Base-by-base conservation (phyloP, 2,797 vertebrate genomes). In the Chiroxiphia lanceolata region DNA sequence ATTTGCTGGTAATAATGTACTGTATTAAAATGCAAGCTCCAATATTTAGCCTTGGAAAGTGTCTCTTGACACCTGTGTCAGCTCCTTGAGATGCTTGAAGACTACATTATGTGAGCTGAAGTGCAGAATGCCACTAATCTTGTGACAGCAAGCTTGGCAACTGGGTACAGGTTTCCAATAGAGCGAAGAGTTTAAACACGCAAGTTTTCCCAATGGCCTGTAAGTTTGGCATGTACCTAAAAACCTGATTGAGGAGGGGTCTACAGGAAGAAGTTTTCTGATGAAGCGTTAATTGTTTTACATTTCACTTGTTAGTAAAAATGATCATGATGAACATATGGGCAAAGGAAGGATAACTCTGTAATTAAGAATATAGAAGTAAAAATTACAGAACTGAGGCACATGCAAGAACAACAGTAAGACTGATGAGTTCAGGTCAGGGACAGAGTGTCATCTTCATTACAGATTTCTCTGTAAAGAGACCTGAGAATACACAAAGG, bases 41-140 rank as follows among this genome's bases (percentile, higher is more conserved):
- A 93, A 51, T 89, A 95, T 95, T 95, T 94, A 96, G 94, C 94
- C 83, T 96, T 96, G 92, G 88, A 69, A 96, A 94, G 57, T 90
- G 83, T 96, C 90, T 95, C 79, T 93, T 93, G 93, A 89, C 90
- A 96, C 89, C 50, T 57, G 20, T 83, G 90, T 96, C 97, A 97
- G 94, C 94, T 95, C 63, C 87, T 94, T 94, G 89, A 92, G 79
- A 77, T 92, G 87, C 76, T 78, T 63, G 80, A 92, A 70, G 93
- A 87, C 84, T 78, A 47, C 59, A 72, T 34, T 65, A 79, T 74
- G 34, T 42, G 70, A 87, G 42, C 75, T 92, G 38, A 90, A 94
- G 91, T 59, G 77, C 67, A 83, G 27, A 68, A 85, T 74, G 72
- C 87, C 94, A 88, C 93, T 83, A 50, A 91, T 69, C 75, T 68